Evolutionary conservation across 2,113 vertebrate species (phyloP).

Genomic region (Neolamprologus devosi): DNA sequence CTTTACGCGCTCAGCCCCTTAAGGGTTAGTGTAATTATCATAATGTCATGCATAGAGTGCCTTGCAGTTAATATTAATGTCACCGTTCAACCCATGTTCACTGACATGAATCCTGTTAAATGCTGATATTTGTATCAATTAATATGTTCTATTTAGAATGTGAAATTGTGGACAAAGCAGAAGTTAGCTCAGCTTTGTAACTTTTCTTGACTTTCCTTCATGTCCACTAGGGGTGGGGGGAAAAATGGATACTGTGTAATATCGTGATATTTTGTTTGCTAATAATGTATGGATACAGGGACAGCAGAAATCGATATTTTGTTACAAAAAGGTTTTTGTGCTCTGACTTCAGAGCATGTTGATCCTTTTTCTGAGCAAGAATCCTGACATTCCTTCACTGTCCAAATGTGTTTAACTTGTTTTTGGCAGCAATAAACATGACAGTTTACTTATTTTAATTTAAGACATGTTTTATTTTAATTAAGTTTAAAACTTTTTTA

Average conservation of each 20-base stretch:
- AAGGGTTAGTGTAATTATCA: neutral
- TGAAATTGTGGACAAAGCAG: neutral
- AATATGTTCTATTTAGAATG: neutral
- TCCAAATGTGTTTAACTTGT: too few species aligned
- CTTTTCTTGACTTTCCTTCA: neutral
- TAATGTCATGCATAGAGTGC: accelerated
- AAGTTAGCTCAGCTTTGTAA: neutral
- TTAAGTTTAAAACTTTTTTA: too few species aligned
- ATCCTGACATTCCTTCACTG: too few species aligned
- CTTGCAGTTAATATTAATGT: neutral
- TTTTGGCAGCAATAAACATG: too few species aligned
- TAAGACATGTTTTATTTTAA: too few species aligned
- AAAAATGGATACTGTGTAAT: accelerated
- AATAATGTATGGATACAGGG: accelerated
- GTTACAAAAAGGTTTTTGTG: too few species aligned
- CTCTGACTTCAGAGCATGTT: too few species aligned
- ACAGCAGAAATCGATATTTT: too few species aligned
- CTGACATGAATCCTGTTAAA: accelerated
- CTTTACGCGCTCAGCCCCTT: accelerated
- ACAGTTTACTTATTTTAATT: too few species aligned
- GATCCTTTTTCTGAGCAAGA: too few species aligned
- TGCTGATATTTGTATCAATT: neutral
- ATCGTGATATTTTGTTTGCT: accelerated
- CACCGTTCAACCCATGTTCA: neutral
- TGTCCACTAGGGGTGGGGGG: neutral